phyloP scores from a whole-genome alignment of 1,140 invertebrate genomes.

The Eubasilissa regina region DNA sequence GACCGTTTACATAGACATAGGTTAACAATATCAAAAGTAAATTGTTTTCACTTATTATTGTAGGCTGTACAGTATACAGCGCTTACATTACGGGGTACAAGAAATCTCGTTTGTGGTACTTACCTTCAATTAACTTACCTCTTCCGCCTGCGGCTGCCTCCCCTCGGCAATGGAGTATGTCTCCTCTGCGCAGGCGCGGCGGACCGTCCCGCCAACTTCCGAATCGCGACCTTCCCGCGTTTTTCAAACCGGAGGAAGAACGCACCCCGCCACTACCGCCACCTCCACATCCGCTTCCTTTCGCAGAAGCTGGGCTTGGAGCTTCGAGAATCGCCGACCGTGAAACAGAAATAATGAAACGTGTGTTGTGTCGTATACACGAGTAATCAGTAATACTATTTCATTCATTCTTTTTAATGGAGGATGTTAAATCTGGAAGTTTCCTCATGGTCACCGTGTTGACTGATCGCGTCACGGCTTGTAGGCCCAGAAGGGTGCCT shows the following conservation, averaged over 20 bases:
- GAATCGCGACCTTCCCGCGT: conserved; percentile 30
- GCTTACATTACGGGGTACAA: too few species aligned
- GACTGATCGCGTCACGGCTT: too few species aligned
- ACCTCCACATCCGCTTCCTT: conserved; percentile 56
- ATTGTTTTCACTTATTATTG: too few species aligned
- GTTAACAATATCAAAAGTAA: too few species aligned
- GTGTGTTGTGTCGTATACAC: not conserved
- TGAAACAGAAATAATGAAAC: conserved; percentile 32
- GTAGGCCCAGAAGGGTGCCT: too few species aligned
- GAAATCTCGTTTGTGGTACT: conserved; percentile 30
- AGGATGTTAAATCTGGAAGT: too few species aligned
- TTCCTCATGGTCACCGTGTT: too few species aligned
- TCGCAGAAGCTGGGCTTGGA: not conserved
- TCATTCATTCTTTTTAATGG: conserved; percentile 25
- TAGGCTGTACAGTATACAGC: too few species aligned
- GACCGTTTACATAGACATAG: too few species aligned
- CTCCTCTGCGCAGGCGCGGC: conserved; percentile 39
- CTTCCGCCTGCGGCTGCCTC: conserved; percentile 16
- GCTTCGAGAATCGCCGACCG: conserved; percentile 33
- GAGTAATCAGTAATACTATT: conserved; percentile 37
- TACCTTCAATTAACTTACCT: conserved; percentile 45
- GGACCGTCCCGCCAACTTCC: conserved; percentile 27
- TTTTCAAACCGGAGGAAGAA: conserved; percentile 36
- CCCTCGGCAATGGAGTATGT: conserved; percentile 56
- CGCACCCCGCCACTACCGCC: conserved; percentile 52